Evolutionary conservation across 2,888 invertebrate genomes (phyloP).

Genomic region (Tenthredo distinguenda): DNA sequence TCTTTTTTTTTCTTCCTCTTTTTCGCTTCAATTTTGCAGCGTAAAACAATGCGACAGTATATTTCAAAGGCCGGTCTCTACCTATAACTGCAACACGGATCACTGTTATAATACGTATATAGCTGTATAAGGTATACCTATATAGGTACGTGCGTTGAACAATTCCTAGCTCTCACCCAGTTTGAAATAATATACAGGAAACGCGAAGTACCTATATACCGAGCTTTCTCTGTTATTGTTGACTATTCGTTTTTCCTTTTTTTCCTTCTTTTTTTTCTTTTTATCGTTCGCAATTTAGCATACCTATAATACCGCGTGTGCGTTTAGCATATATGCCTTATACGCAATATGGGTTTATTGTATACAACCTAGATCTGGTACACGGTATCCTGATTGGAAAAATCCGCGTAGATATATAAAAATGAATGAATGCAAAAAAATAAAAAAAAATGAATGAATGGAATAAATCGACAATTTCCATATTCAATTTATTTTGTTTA

Average conservation of each 20-base stretch:
- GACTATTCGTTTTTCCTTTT: conserved; percentile 1
- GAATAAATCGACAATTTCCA: too few relatives aligned
- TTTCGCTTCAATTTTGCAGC: background rate
- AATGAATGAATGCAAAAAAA: background rate
- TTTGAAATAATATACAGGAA: conserved; percentile 50
- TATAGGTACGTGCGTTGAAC: background rate
- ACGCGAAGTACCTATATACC: conserved; percentile 19
- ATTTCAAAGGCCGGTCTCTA: background rate
- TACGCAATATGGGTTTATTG: background rate
- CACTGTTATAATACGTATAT: background rate
- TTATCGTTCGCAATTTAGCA: conserved; percentile 12
- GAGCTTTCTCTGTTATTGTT: conserved; percentile 28
- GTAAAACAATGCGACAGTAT: background rate
- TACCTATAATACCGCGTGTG: background rate
- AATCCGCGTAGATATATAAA: background rate
- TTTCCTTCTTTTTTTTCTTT: background rate
- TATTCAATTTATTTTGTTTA: too few relatives aligned
- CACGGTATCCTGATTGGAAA: background rate
- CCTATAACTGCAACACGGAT: background rate
- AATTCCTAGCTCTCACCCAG: conserved; percentile 36
- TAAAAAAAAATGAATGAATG: background rate
- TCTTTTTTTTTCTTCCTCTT: background rate
- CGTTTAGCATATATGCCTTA: background rate
- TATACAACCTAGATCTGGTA: background rate
- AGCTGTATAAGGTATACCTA: background rate